Conservation (phyloP, 2,888 invertebrate genomes). For the Oxyteleia sp. region DNA sequence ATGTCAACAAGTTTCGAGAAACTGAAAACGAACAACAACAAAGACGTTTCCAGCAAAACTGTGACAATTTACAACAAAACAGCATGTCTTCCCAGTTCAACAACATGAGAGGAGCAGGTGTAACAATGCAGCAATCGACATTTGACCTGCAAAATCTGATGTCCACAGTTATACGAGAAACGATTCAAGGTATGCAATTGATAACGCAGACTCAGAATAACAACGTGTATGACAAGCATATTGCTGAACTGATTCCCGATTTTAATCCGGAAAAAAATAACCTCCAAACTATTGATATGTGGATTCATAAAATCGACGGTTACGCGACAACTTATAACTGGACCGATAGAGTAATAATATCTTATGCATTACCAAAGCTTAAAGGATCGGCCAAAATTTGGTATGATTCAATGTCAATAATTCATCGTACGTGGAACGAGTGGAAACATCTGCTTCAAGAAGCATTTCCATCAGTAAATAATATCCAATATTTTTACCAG, state of each 20-base stretch:
- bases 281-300: slow-evolving; percentile 14
- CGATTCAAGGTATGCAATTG: slow-evolving; percentile 11
- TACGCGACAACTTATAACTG: slow-evolving; percentile 30
- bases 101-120: too few relatives aligned
- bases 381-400: slow-evolving; percentile 29
- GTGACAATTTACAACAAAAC: too few relatives aligned
- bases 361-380: slow-evolving; percentile 28
- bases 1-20: background rate
- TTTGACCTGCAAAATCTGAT: slow-evolving; percentile 7
- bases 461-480: slow-evolving; percentile 5
- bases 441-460: slow-evolving; percentile 16
- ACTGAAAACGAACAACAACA: background rate
- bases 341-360: slow-evolving; percentile 18
- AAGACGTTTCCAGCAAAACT: too few relatives aligned
- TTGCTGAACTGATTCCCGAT: slow-evolving; percentile 36
- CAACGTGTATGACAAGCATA: slow-evolving; percentile 14
- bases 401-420: slow-evolving; percentile 30
- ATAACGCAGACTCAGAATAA: background rate
- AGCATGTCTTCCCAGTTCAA: too few relatives aligned
- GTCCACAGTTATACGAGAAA: slow-evolving; percentile 28
- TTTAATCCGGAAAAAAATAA: slow-evolving; percentile 29
- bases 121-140: too few relatives aligned
- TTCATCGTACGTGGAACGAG: slow-evolving; percentile 12
- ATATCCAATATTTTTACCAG: slow-evolving; percentile 30
- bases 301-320: slow-evolving; percentile 36